These are phyloP conservation scores for Antheraea yamamai DNA, from an alignment of 2,888 invertebrate genomes.

Conservation along the genomic window DNA sequence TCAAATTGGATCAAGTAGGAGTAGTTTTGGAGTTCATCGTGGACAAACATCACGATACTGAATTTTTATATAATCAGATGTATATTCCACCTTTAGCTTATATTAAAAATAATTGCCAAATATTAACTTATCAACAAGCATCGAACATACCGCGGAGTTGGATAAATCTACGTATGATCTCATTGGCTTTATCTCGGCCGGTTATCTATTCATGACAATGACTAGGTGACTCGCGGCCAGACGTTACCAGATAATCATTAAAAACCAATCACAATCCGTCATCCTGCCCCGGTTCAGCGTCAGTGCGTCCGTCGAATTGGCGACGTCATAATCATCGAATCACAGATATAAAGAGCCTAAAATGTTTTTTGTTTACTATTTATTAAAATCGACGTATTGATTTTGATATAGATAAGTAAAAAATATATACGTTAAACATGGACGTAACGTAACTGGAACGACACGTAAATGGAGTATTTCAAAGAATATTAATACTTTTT, in stretches of 20 bases:
- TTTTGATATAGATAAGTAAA: too few species aligned
- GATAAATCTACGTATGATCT: slow-evolving; percentile 46
- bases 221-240: slow-evolving; percentile 37
- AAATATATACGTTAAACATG: too few species aligned
- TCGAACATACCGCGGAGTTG: slow-evolving; percentile 4
- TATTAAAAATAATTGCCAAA: slow-evolving; percentile 1
- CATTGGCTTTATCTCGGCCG: slow-evolving; percentile 45
- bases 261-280: slow-evolving; percentile 55
- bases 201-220: slow-evolving; percentile 51
- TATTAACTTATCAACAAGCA: slow-evolving; percentile 13
- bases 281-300: slow-evolving; percentile 31
- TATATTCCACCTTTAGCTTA: background rate
- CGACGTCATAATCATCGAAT: slow-evolving; percentile 30
- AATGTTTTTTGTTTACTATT: background rate
- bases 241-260: slow-evolving; percentile 45
- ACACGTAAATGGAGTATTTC: too few species aligned
- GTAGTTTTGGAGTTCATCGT: too few species aligned
- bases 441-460: too few species aligned
- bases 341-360: background rate
- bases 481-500: too few species aligned
- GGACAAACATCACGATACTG: too few species aligned
- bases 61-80: background rate
- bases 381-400: too few species aligned
- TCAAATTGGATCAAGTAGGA: too few species aligned
- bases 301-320: slow-evolving; percentile 25